Base-by-base conservation (phyloP, 2,113 vertebrate genomes). In the Natator depressus region DNA sequence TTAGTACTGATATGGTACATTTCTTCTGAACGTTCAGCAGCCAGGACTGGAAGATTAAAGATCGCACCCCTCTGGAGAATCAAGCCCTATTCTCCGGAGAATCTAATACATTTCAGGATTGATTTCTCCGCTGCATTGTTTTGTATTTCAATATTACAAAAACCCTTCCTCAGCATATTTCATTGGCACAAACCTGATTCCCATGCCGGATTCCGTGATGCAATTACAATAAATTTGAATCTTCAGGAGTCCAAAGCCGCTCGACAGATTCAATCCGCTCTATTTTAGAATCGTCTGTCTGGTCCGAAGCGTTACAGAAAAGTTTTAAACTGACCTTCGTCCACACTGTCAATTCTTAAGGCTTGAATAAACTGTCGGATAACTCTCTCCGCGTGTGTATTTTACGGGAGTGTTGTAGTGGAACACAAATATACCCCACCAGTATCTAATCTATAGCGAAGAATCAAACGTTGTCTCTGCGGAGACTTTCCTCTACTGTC, bases 21-120 rank as follows among this genome's bases (percentile, higher is more conserved):
- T 94, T 94, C 93, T 94, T 59, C 54, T 35, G 81, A 91, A 59
- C 79, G 35, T 29, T 78, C 94, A 84, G 92, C 84, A 93, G 85
- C 65, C 90, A 76, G 88, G 24, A 84, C 69, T 81, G 27, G 76
- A 86, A 96, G 85, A 97, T 94, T 82, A 96, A 91, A 97, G 93
- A 89, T 86, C 78, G 59, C 76, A 88, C 90, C 53, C 91, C 57
- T 95, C 90, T 94, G 62, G 84, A 65, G 90, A 91, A 69, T 95
- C 91, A 91, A 88, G 97, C 80, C 69, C 65, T 89, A 35, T 57
- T 85, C 49, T 72, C 16, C 53, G 5, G 69, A 89, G 93, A 85
- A 96, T 85, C 78, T 65, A 83, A 89, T 88, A 85, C 55, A 65
- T 91, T 94, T 89, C 13, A 80, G 90, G 89, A 96, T 93, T 96